Evolutionary conservation across 2,113 vertebrate genomes (phyloP).

Genomic region (Myxocyprinus asiaticus): DNA sequence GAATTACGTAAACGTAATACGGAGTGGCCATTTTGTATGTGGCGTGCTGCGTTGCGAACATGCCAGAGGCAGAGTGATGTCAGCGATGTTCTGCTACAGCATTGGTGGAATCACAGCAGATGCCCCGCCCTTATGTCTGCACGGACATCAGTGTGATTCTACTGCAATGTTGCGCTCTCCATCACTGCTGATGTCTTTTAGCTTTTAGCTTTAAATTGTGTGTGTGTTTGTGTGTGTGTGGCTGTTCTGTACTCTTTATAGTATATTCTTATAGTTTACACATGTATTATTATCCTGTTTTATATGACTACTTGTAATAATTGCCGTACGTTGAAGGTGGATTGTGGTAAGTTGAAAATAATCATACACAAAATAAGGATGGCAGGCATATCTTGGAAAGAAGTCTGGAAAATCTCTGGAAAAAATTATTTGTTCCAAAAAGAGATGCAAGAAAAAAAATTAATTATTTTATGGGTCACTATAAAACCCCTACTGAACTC

Average conservation of each 20-base stretch:
- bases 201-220: slow-evolving; percentile 13
- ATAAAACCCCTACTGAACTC: too few relatives aligned
- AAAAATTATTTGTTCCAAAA: too few relatives aligned
- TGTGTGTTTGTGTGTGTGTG: slow-evolving; percentile 25
- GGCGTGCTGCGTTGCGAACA: neutral
- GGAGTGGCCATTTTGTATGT: neutral
- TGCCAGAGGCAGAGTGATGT: slow-evolving; percentile 61
- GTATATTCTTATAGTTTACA: slow-evolving; percentile 13
- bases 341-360: neutral
- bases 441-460: too few relatives aligned
- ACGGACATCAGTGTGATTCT: slow-evolving; percentile 64
- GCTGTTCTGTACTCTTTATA: neutral
- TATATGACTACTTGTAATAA: neutral
- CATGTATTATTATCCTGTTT: neutral
- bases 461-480: too few relatives aligned
- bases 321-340: neutral
- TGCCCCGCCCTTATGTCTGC: slow-evolving; percentile 31
- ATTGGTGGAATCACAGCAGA: slow-evolving; percentile 67
- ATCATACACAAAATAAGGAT: neutral
- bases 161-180: slow-evolving; percentile 60
- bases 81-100: slow-evolving; percentile 68
- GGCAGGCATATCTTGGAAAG: neutral
- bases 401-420: too few relatives aligned
- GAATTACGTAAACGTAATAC: neutral
- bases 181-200: slow-evolving; percentile 41